Evolutionary conservation across 1,140 invertebrate species (phyloP), one percentile per base, ranked within the genome.

Genomic region (Pachyrhynchus sulphureomaculatus): DNA sequence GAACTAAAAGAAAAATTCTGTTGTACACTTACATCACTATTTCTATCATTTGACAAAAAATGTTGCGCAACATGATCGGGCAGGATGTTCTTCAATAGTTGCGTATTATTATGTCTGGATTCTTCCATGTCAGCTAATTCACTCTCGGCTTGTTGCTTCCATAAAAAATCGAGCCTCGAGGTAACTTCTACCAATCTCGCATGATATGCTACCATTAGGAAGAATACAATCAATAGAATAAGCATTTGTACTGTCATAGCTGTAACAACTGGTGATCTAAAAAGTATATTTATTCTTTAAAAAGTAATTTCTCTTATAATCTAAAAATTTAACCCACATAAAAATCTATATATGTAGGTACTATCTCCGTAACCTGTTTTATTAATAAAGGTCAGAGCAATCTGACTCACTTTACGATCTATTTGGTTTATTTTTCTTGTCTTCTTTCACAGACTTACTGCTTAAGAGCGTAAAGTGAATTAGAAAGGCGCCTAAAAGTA

Each of bases 1-100:
- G n/a, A n/a, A n/a, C n/a, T n/a, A n/a, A n/a, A n/a, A n/a, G n/a
- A n/a, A n/a, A n/a, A n/a, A n/a, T n/a, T n/a, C n/a, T n/a, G n/a
- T n/a, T n/a, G n/a, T n/a, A n/a, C n/a, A n/a, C 20, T 76, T 72
- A 90, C 87, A 76, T 92, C 89, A 15, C 86, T 83, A 63, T 85
- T 83, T 68, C 85, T 78, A 76, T 91, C 82, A 77, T 86, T 80
- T n/a, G 85, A 80, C 24, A 99, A 83, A 79, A 98, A 98, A 75
- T 97, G 94, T 63, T 86, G 84, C 0, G 96, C 95, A 6, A 99
- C 96, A 75, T 98, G 95, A 76, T 94, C 91, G 0, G 97, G 97
- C 15, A 99, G 79, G 70, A 99, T 98, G 73, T 99, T 98, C 70
- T 93, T 90, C 36, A 93, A 75, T 0, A 95, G 79, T 68, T 93